Evolutionary conservation across 2,888 invertebrate genomes (phyloP).

Genomic region (Scaptomyza flava): DNA sequence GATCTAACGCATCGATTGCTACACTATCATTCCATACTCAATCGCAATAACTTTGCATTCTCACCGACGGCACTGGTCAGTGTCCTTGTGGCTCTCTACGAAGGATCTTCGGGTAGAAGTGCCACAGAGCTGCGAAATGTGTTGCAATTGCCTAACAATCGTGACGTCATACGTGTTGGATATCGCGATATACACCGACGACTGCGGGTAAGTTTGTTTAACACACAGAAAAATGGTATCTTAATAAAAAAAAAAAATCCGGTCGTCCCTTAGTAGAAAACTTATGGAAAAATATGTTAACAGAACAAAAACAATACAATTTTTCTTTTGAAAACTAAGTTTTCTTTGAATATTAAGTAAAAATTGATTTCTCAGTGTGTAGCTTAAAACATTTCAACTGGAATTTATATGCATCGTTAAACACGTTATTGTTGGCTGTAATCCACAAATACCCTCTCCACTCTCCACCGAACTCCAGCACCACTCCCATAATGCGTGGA

Average conservation of each 20-base stretch:
- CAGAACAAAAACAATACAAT: neutral
- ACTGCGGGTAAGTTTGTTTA: conserved; percentile 88
- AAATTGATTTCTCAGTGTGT: neutral
- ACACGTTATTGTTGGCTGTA: conserved; percentile 33
- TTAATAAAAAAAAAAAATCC: too few relatives aligned
- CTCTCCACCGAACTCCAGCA: neutral
- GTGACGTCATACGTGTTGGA: conserved; percentile 90
- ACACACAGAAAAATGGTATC: neutral
- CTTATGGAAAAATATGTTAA: neutral
- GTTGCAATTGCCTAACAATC: conserved; percentile 89
- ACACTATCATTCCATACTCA: conserved; percentile 89
- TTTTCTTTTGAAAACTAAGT: neutral
- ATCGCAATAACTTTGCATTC: conserved; percentile 92
- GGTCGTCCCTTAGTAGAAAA: too few relatives aligned
- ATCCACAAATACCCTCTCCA: conserved; percentile 7
- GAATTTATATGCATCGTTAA: conserved; percentile 68
- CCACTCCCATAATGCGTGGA: conserved; percentile 17
- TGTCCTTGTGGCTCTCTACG: conserved; percentile 91
- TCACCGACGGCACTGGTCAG: conserved; percentile 93
- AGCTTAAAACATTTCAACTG: conserved; percentile 12
- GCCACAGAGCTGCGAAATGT: conserved; percentile 89
- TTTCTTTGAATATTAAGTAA: neutral
- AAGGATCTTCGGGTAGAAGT: conserved; percentile 91
- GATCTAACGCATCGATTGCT: conserved; percentile 89
- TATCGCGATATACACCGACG: conserved; percentile 93